Base-by-base conservation (phyloP, 2,113 vertebrate genomes). In the Hemicordylus capensis region DNA sequence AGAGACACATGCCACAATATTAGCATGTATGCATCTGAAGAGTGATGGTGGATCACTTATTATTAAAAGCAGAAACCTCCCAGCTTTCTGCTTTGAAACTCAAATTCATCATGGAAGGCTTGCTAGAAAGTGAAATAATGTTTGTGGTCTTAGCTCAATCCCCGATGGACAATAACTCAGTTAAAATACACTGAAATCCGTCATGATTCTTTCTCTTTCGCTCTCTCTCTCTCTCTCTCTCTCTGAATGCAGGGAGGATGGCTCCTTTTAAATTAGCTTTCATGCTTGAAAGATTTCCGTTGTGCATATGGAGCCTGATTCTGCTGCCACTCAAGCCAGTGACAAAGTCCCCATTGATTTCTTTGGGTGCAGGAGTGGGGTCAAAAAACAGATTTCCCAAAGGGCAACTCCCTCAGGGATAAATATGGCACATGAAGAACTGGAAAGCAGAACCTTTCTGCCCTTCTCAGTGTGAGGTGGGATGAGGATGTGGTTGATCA, bases 191-290 rank as follows among this genome's bases (percentile, higher is more conserved):
- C 84, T 80, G 42, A 88, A 90, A 87, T 56, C 88, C 90, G 89
- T 76, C 84, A 31, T n/a, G 14, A 39, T 66, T 93, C 79, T 91
- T 48, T 63, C 89, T 85, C 85, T 1, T 0, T 51, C 67, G 76
- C 79, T 54, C 54, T 11, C 48, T 51, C 12, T 54, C 37, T 39
- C 46, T 3, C 76, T 79, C 89, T 87, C 86, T 0, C 77, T 80
- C 90, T 91, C 89, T 72, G 76, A 92, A 89, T 87, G 78, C 80
- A 79, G 78, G 87, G 78, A 91, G 89, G 84, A 84, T 88, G 85
- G 90, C 37, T 93, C 84, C 91, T 92, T 90, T 87, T 87, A 94
- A 93, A 93, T 93, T 85, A 92, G 91, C 91, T 94, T 88, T 92
- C 90, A 91, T 90, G 91, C 90, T 91, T n/a, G 0, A 93, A 89